Evolutionary conservation across 2,797 vertebrate species (phyloP), one percentile per base, ranked within the genome.

Genomic region (Halcyon leucocephala): DNA sequence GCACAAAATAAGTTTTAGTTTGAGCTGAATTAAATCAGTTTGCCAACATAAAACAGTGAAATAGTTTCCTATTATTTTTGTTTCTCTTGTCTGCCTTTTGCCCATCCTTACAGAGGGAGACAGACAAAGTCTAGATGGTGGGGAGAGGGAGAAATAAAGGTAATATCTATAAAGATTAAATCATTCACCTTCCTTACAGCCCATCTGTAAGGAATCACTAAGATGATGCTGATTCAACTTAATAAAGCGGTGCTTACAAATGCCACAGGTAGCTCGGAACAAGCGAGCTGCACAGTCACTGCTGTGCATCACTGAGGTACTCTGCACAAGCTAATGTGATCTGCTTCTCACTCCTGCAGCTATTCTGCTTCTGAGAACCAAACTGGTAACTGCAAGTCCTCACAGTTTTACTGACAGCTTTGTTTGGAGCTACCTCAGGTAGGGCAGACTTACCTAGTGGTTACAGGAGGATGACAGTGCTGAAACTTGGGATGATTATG

Each of bases 201-300:
- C n/a, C 41, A 90, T 10, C 35, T 52, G 3, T 52, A 76, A 52
- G 17, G 31, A 62, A 33, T 52, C 52, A 48, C 26, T 76, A 41
- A 62, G 58, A n/a, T 44, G 60, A 25, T 4, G 0, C 17, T 0
- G 0, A 20, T n/a, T 46, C n/a, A 41, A 25, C 35, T 73, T 12
- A 35, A n/a, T 29, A 17, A 13, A 18, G 24, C 71, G 58, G 14
- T 6, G 3, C 24, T 66, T 51, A 71, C 9, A 72, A 64, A 69
- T 39, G 39, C 13, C 39, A 33, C 48, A 72, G 44, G n/a, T 51
- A 66, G 29, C 48, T 71, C 42, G 60, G 65, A 84, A 35, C 1
- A 13, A 60, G 14, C 17, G 49, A 31, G 35, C 41, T 88, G 70
- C 35, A 60, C 31, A 67, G 4, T 66, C 49, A 25, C 39, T 35